A percentile compares a stretch with the other conserved stretches of the same genome.
Evolutionary conservation across 2,797 vertebrate genomes (phyloP).

Genomic region (Momotus momota): DNA sequence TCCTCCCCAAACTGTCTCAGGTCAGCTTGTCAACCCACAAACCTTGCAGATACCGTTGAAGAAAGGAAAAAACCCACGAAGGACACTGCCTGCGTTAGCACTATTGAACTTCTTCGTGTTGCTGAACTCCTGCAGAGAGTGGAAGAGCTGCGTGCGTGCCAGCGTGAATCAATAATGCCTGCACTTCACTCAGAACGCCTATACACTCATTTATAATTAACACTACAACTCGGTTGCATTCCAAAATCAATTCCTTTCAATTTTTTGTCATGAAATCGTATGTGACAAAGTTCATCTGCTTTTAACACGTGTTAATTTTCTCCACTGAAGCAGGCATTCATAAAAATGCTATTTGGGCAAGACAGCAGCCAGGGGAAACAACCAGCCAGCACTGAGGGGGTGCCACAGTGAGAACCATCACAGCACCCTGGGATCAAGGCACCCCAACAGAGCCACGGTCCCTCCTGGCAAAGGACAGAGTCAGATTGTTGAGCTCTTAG

Average conservation of each 20-base stretch:
- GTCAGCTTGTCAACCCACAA: neutral
- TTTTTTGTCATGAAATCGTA: slow-evolving; percentile 21
- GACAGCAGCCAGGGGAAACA: neutral
- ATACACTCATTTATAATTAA: slow-evolving; percentile 56
- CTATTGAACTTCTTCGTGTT: neutral
- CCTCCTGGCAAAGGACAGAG: neutral
- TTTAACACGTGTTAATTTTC: slow-evolving; percentile 2
- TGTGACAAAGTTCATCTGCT: slow-evolving; percentile 52
- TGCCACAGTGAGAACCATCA: neutral
- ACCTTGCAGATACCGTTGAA: neutral
- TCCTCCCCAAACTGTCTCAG: neutral
- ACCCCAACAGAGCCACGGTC: neutral
- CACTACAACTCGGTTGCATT: neutral
- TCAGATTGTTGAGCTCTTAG: neutral
- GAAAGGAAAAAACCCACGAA: neutral
- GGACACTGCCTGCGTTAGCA: neutral
- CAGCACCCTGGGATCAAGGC: neutral
- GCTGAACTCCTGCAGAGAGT: neutral
- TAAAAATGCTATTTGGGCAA: neutral
- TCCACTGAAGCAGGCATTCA: neutral
- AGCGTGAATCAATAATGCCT: neutral
- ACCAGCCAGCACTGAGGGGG: rapidly evolving
- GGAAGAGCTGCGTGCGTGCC: neutral
- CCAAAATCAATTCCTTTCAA: slow-evolving; percentile 52
- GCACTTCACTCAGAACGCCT: neutral